These are phyloP conservation scores for Drosophila malerkotliana DNA, from an alignment of 1,140 invertebrate species.

Conservation along the genomic window DNA sequence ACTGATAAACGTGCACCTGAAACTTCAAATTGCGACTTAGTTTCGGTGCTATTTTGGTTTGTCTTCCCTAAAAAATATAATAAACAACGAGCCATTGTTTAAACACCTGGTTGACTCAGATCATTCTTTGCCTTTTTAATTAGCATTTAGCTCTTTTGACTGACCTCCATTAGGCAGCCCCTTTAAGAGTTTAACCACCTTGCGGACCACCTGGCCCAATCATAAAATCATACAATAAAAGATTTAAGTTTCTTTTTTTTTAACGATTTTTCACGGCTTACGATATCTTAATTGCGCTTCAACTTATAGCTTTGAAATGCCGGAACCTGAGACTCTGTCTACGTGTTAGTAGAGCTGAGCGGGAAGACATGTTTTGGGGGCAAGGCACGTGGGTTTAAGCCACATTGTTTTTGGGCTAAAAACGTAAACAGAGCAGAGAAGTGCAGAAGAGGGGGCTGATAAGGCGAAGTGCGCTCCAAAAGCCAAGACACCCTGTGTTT, in stretches of 20 bases:
- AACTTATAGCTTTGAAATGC: constrained; percentile 28
- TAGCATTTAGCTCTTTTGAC: constrained; percentile 10
- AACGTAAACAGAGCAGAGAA: constrained; percentile 11
- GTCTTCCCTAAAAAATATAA: constrained; percentile 28
- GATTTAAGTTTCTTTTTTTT: constrained; percentile 10
- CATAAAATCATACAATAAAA: neutral
- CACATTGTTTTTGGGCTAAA: neutral
- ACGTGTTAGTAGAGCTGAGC: constrained; percentile 3
- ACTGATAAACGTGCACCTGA: constrained; percentile 20
- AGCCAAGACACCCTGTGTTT: constrained; percentile 35
- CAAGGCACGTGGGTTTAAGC: constrained; percentile 15
- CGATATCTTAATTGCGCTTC: constrained; percentile 31
- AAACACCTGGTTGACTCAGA: constrained; percentile 52
- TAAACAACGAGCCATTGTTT: constrained; percentile 8
- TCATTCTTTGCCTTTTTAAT: constrained; percentile 10
- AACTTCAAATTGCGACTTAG: constrained; percentile 61
- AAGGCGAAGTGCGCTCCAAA: neutral
- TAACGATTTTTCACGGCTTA: constrained; percentile 23
- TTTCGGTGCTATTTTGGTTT: constrained; percentile 42
- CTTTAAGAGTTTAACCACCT: constrained; percentile 42
- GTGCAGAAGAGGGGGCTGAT: constrained; percentile 12
- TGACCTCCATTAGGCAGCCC: constrained; percentile 27
- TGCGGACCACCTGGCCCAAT: neutral
- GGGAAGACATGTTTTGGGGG: constrained; percentile 1
- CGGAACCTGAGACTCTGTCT: constrained; percentile 16